These are phyloP conservation scores for Pomatostomus ruficeps DNA, from an alignment of 2,113 vertebrate species.

Conservation along the genomic window DNA sequence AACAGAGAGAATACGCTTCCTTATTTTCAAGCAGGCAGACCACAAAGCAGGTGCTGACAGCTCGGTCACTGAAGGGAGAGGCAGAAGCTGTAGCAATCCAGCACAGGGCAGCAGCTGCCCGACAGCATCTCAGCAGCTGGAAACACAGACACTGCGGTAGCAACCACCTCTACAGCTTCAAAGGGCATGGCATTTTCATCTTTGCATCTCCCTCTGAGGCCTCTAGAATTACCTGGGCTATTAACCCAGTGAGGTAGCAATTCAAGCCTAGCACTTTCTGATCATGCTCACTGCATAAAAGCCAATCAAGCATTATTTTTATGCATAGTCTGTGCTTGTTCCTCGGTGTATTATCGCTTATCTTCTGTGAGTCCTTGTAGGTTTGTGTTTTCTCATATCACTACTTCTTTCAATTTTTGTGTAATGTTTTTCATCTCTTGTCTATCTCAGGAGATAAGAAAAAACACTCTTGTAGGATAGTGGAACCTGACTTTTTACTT, in stretches of 20 bases:
- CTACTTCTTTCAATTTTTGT: background rate
- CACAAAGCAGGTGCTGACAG: background rate
- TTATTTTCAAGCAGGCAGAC: background rate
- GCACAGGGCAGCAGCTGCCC: background rate
- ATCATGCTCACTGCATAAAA: background rate
- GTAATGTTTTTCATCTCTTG: background rate
- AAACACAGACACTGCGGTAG: background rate
- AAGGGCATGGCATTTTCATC: background rate
- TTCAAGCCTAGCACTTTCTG: background rate
- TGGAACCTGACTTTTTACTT: background rate
- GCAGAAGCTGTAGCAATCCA: background rate
- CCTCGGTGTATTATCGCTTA: background rate
- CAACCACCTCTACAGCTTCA: background rate
- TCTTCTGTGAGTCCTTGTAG: background rate
- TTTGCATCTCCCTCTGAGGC: background rate
- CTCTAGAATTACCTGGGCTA: background rate
- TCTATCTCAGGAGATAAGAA: background rate
- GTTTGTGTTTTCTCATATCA: background rate
- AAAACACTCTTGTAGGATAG: background rate
- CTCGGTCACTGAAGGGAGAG: background rate
- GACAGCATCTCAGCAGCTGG: background rate
- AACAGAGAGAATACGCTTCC: background rate
- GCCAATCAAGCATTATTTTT: background rate
- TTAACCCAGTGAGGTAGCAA: background rate
- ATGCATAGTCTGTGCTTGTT: background rate